Evolutionary conservation across 2,113 vertebrate species (phyloP).

Genomic region (Poeciliopsis retropinna): DNA sequence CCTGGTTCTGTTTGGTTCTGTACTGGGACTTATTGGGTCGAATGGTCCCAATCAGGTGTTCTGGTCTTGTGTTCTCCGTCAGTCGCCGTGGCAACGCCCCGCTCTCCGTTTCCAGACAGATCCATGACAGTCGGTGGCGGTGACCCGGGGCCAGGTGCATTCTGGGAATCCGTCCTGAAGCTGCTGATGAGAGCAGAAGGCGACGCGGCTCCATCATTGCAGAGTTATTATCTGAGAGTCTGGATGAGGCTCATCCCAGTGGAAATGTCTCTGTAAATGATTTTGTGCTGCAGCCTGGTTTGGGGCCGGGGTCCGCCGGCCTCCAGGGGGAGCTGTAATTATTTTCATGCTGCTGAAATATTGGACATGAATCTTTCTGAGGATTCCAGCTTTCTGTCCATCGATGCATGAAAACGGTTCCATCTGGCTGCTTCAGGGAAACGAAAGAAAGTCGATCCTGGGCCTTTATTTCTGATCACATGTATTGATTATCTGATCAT

Average conservation of each 20-base stretch:
- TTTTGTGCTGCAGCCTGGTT: slow-evolving; percentile 43
- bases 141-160: slow-evolving; percentile 43
- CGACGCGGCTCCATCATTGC: slow-evolving; percentile 25
- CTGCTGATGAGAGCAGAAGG: slow-evolving; percentile 59
- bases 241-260: slow-evolving; percentile 59
- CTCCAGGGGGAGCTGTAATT: slow-evolving; percentile 56
- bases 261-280: slow-evolving; percentile 59
- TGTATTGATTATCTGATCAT: too few relatives aligned
- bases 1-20: too few relatives aligned
- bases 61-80: too few relatives aligned
- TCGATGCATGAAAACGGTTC: too few relatives aligned
- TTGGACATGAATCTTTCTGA: slow-evolving; percentile 31
- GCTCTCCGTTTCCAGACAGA: slow-evolving; percentile 48
- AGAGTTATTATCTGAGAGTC: slow-evolving; percentile 57
- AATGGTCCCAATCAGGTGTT: too few relatives aligned
- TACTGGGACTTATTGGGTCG: too few relatives aligned
- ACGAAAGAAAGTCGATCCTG: too few relatives aligned
- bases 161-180: slow-evolving; percentile 63
- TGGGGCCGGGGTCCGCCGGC: neutral
- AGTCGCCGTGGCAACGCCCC: too few relatives aligned
- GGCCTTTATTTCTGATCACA: too few relatives aligned
- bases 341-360: slow-evolving; percentile 52
- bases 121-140: slow-evolving; percentile 42
- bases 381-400: slow-evolving; percentile 2
- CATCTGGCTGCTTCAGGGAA: too few relatives aligned